Base-by-base conservation (phyloP, 2,113 vertebrate species). In the Cryptotis parvus region DNA sequence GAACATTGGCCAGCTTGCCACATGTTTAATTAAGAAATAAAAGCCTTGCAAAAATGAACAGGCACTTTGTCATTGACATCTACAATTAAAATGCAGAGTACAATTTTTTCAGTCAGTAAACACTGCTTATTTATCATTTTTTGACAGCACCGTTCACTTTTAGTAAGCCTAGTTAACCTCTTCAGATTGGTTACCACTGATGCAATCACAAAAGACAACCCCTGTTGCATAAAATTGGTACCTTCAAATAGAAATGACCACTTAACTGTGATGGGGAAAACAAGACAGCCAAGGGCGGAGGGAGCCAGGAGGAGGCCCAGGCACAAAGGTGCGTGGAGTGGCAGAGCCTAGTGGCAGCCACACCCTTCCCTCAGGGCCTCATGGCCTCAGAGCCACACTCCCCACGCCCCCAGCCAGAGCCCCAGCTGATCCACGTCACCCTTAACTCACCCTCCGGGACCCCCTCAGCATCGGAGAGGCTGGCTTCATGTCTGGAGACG, bases 401-500 rank as follows among this genome's bases (percentile, higher is more conserved):
- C 43, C 52, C 75, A 70, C 33, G 45, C 24, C 75, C 11, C 75
- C 16, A 76, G 26, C 20, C 29, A 66, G 91, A 83, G 66, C 35
- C 52, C 55, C 43, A 39, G 4, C 10, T 45, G 76, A 27, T 27
- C 63, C 58, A 76, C 31, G 27, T 39, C 68, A 61, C 58, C n/a
- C 83, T 35, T 35, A 10, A 97, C 98, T 98, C 86, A 99, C 99
- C 99, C 98, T 98, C 97, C 9, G 97, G 96, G 89, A 96, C 63
- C 4, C 84, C 97, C 11, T 98, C 98, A 1, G 94, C 80, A 2
- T 99, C 98, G 9, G 98, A 96, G 7, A 99, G 98, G 95, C 98
- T 99, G 95, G 96, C 98, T 98, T 99, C 99, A 0, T 99, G 98
- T 91, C 98, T 99, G 68, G 98, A 98, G 31, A 99, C 97, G n/a